A percentile compares a stretch with the other conserved stretches of the same genome.
phyloP scores from a whole-genome alignment of 1,140 invertebrate genomes.

The Philopotamus ludificatus region DNA sequence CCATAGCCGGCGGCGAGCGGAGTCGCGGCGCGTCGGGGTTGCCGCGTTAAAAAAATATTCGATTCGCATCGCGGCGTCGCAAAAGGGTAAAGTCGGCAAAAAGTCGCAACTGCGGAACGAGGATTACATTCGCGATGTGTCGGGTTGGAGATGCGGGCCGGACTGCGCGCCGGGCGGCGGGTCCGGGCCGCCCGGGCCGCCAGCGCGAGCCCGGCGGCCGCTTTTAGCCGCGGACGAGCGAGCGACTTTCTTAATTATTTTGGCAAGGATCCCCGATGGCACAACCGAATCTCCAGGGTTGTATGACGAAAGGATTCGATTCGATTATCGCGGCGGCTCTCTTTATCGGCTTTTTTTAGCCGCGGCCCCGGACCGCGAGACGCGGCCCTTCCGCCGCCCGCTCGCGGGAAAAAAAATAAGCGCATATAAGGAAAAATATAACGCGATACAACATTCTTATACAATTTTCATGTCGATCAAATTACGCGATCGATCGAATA shows the following conservation, averaged over 20 bases:
- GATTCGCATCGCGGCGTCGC: too few relatives aligned
- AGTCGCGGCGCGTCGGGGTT: too few relatives aligned
- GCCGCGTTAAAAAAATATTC: too few relatives aligned
- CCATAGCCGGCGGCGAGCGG: too few relatives aligned
- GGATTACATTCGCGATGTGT: background rate
- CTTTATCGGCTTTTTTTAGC: constrained; percentile 59
- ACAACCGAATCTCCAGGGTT: constrained; percentile 55
- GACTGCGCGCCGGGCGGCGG: constrained; percentile 56
- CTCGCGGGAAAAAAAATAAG: too few relatives aligned
- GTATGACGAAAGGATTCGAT: constrained; percentile 49
- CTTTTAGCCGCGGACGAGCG: constrained; percentile 67
- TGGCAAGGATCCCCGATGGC: constrained; percentile 64
- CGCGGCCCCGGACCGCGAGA: constrained; percentile 50
- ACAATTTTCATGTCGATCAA: background rate
- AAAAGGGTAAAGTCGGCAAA: background rate
- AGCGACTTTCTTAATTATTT: constrained; percentile 74
- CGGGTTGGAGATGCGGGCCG: too few relatives aligned
- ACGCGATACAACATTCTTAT: too few relatives aligned
- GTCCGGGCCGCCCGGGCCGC: constrained; percentile 57
- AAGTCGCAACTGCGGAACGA: background rate
- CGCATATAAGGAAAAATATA: too few relatives aligned
- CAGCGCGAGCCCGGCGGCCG: constrained; percentile 64
- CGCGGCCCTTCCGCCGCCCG: background rate
- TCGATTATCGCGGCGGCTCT: constrained; percentile 45
- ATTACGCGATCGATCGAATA: too few relatives aligned